phyloP scores from a whole-genome alignment of 1,140 invertebrate genomes.

The Platorchestia sp. region DNA sequence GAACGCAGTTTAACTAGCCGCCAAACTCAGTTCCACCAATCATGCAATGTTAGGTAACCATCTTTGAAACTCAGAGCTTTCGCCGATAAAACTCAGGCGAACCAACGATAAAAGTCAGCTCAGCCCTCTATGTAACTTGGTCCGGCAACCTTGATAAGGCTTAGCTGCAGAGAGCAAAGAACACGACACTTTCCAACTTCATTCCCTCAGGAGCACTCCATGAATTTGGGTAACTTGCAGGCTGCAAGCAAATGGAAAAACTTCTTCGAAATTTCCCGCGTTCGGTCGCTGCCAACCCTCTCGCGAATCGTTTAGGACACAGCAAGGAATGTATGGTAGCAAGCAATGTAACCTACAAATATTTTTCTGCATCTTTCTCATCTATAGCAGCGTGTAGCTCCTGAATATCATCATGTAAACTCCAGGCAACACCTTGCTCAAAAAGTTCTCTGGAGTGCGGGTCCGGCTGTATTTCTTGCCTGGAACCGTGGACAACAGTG shows the following conservation, averaged over 20 bases:
- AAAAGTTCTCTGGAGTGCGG: neutral
- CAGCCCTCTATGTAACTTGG: neutral
- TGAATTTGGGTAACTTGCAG: conserved; percentile 41
- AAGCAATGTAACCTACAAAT: neutral
- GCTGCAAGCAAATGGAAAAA: conserved; percentile 28
- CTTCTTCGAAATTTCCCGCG: neutral
- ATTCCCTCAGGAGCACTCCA: conserved; percentile 20
- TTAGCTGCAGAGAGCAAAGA: neutral
- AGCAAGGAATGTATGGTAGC: neutral
- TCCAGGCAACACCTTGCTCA: neutral
- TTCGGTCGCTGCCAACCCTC: neutral
- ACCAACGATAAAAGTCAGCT: neutral
- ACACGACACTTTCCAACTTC: conserved; percentile 30
- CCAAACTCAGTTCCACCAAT: neutral
- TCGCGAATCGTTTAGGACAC: neutral
- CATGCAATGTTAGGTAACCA: neutral
- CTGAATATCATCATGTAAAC: neutral
- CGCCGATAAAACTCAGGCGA: neutral
- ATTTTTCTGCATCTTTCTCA: neutral
- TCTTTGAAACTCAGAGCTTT: neutral
- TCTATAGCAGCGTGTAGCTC: neutral
- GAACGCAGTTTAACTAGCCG: neutral
- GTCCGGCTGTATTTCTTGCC: neutral
- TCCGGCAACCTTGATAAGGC: neutral
- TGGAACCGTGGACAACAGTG: neutral